Base-by-base conservation (phyloP, 2,797 vertebrate species). In the Chelidonichthys spinosus region DNA sequence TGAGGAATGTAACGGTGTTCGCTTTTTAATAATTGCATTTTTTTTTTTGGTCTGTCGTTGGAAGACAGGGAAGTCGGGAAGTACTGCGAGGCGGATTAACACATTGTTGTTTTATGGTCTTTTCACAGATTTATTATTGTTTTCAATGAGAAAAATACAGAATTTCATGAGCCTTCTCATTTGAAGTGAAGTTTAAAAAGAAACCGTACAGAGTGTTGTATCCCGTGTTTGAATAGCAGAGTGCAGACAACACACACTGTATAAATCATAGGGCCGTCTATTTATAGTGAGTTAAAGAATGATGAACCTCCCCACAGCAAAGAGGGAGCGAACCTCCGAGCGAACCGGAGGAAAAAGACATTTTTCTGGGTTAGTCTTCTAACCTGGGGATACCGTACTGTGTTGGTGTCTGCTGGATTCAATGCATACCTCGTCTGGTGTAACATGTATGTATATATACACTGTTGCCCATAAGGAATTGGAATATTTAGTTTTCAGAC, bases 251-350 rank as follows among this genome's bases (percentile, higher is more conserved):
- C 58, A 56, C 58, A 47, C 40, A 10, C 11, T 50, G 40, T 78
- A 61, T 69, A 72, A 86, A 61, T 72, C 33, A 69, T 11, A 46
- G 56, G 39, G 37, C 72, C 56, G 72, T 79, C 33, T 81, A 79
- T 88, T 83, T 78, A 80, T 82, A 68, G 67, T 32, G 44, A 53
- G 53, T 84, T 62, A 82, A 87, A 79, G 66, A 80, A 66, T 60
- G 53, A 84, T 78, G 72, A 81, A 68, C 64, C 52, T 25, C 66
- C 68, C 55, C 36, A 32, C 63, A 61, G 70, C 78, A 72, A 55
- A 72, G 36, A 70, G 40, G 58, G 32, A 61, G 54, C 7, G 18
- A 69, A 79, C 70, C 58, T 62, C 17, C 54, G 61, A 73, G 71
- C 52, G 44, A 79, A 71, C 39, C 13, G 47, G 60, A 37, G 53